A percentile compares a stretch with the other conserved stretches of the same genome.
phyloP scores from a whole-genome alignment of 2,888 invertebrate species.

The Ametastegia equiseti region DNA sequence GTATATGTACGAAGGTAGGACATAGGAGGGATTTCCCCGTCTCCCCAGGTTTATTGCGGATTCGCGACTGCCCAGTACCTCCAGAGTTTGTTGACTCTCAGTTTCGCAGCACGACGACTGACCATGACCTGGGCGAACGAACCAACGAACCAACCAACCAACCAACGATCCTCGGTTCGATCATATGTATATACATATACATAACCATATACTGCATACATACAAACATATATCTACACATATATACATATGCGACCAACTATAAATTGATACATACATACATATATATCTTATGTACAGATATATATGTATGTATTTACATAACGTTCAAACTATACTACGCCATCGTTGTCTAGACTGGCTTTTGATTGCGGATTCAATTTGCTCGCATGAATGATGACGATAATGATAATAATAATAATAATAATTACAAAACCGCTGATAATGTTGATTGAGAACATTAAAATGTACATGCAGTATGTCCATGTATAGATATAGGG shows the following conservation, averaged over 20 bases:
- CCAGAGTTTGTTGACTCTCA: slow-evolving; percentile 75
- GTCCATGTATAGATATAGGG: no score
- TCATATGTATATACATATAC: not conserved
- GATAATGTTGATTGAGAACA: no score
- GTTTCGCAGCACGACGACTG: slow-evolving; percentile 67
- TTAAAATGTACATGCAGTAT: no score
- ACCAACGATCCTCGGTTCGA: slow-evolving; percentile 62
- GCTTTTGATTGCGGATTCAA: no score
- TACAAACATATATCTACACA: not conserved
- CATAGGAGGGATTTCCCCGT: slow-evolving; percentile 8
- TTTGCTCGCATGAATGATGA: no score
- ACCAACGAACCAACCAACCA: slow-evolving; percentile 69
- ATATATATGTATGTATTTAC: not conserved
- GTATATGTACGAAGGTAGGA: slow-evolving; percentile 3
- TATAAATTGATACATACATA: not conserved
- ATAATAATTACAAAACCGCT: no score
- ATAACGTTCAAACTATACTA: not conserved
- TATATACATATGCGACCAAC: no score
- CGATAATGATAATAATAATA: no score
- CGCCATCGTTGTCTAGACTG: not conserved
- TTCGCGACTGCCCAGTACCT: slow-evolving; percentile 47
- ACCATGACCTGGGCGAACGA: slow-evolving; percentile 74
- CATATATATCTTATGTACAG: not conserved
- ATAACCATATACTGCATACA: not conserved
- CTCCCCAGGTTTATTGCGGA: slow-evolving; percentile 18